Conservation (phyloP, 2,797 vertebrate species). For the Avahi laniger region DNA sequence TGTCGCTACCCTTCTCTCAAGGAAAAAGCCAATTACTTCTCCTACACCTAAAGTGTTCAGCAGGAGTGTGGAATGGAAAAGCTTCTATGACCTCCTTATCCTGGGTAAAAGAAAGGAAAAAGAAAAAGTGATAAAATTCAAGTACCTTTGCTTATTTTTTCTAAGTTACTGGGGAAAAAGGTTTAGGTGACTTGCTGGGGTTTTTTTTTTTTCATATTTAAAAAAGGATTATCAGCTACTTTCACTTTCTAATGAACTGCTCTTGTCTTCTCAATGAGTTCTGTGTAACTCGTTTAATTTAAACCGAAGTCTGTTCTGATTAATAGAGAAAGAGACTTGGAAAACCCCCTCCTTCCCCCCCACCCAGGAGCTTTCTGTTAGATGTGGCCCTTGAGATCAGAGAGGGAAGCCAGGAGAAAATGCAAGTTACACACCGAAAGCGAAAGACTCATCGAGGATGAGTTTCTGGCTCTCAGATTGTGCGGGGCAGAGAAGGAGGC, state of each 20-base stretch:
- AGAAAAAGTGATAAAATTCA: background rate
- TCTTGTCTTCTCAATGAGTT: background rate
- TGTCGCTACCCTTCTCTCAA: conserved; percentile 49
- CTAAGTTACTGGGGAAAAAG: background rate
- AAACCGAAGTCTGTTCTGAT: background rate
- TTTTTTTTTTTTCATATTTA: background rate
- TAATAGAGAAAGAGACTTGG: conserved; percentile 38
- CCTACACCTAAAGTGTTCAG: conserved; percentile 48
- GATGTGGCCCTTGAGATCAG: conserved; percentile 51
- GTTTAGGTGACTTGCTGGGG: background rate
- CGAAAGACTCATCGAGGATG: conserved; percentile 27
- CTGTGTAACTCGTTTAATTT: background rate
- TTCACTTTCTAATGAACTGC: conserved; percentile 71
- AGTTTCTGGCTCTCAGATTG: background rate
- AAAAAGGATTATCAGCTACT: conserved; percentile 59
- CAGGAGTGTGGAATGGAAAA: background rate
- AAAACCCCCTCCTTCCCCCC: background rate
- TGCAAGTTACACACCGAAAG: conserved; percentile 22
- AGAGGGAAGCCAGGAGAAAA: conserved; percentile 15
- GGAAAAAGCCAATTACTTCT: conserved; percentile 66
- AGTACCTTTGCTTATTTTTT: background rate
- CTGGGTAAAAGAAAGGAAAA: background rate
- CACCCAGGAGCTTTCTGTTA: background rate
- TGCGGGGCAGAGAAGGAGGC: background rate
- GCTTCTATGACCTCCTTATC: conserved; percentile 38